phyloP scores from a whole-genome alignment of 2,888 invertebrate species.

The Amphipoea oculea region DNA sequence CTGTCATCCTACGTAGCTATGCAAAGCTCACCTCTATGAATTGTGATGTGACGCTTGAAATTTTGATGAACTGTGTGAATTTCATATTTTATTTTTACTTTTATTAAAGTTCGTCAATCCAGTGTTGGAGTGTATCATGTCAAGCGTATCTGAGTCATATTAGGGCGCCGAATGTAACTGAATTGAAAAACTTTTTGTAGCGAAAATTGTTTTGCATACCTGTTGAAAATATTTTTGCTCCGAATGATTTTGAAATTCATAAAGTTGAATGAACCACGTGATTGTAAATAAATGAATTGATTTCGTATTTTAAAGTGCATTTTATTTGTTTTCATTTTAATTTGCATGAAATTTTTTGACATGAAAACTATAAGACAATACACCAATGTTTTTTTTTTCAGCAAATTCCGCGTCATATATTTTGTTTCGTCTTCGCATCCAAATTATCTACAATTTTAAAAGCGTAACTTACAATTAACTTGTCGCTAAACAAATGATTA shows the following conservation, averaged over 20 bases:
- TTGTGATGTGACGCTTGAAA: slow-evolving; percentile 52
- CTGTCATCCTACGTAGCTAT: slow-evolving; percentile 44
- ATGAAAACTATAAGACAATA: neutral
- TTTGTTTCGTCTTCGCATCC: neutral
- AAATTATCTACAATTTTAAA: neutral
- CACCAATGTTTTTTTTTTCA: neutral
- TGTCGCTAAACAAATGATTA: neutral
- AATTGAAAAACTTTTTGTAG: slow-evolving; percentile 24
- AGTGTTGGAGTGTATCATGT: slow-evolving; percentile 3
- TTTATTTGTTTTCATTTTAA: slow-evolving; percentile 3
- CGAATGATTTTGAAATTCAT: slow-evolving; percentile 8
- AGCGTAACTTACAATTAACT: slow-evolving; percentile 1
- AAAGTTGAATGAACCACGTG: neutral
- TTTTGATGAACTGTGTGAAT: slow-evolving; percentile 48
- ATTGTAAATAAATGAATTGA: neutral
- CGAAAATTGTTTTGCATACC: slow-evolving; percentile 24
- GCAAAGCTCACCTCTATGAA: slow-evolving; percentile 46
- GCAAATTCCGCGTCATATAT: neutral
- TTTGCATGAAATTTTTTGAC: neutral
- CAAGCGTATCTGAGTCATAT: slow-evolving; percentile 11
- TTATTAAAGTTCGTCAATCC: neutral
- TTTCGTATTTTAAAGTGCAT: neutral
- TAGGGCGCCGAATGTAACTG: neutral
- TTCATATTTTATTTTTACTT: neutral
- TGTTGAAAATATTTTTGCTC: neutral